Evolutionary conservation across 2,888 invertebrate species (phyloP).

Genomic region (Drosophila pseudotakahashii): DNA sequence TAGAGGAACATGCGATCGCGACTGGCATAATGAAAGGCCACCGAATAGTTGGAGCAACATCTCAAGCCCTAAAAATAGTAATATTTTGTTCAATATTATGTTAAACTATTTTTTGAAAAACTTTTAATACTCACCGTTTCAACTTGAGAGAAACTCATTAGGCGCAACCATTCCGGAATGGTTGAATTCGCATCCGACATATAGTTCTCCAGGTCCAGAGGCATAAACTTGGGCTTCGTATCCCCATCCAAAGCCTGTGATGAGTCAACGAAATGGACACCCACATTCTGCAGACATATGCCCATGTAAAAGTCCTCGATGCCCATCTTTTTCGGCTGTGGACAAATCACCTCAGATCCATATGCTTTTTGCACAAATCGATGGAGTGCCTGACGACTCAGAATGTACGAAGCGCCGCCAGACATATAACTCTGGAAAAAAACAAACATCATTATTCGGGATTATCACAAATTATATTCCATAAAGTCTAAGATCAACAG

Average conservation of each 20-base stretch:
- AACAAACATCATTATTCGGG: background rate
- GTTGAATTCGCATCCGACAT: constrained; percentile 49
- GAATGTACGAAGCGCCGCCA: constrained; percentile 96
- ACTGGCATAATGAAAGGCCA: constrained; percentile 96
- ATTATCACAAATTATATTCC: background rate
- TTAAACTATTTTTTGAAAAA: too few relatives aligned
- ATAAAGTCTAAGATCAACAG: constrained; percentile 10
- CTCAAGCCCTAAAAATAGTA: constrained; percentile 88
- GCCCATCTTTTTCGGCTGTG: constrained; percentile 84
- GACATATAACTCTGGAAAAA: constrained; percentile 91
- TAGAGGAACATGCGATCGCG: constrained; percentile 97
- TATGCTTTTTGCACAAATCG: constrained; percentile 90
- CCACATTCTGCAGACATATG: constrained; percentile 90
- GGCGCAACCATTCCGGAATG: constrained; percentile 65
- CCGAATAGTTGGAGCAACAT: constrained; percentile 96
- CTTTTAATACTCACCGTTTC: constrained; percentile 85
- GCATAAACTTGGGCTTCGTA: constrained; percentile 65
- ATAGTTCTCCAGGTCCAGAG: constrained; percentile 56
- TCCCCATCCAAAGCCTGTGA: constrained; percentile 82
- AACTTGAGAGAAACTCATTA: constrained; percentile 82
- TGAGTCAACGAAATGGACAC: constrained; percentile 94
- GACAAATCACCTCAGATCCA: constrained; percentile 85
- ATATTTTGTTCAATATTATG: background rate
- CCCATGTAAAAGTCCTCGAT: constrained; percentile 86
- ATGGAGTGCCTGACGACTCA: constrained; percentile 92